Evolutionary conservation across 92 coral and sea anemone species (phyloP).

Genomic region (Umimayanthus kanabou): DNA sequence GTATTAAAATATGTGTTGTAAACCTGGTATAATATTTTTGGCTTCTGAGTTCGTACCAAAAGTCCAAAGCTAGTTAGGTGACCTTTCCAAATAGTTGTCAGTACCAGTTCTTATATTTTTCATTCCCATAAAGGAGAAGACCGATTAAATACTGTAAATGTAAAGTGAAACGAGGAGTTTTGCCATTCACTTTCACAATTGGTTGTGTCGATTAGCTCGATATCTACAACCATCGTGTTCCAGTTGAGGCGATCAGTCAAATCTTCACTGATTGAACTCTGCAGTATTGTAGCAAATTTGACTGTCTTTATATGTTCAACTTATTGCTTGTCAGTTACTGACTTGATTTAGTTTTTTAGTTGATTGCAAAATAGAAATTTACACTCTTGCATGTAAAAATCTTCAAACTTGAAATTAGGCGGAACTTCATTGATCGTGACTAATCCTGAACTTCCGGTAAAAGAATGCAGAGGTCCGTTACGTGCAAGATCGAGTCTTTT

Average conservation of each 20-base stretch:
- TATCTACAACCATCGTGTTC: background rate
- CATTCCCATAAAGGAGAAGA: background rate
- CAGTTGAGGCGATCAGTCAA: no score
- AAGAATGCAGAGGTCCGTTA: background rate
- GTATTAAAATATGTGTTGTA: background rate
- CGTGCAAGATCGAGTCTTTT: background rate
- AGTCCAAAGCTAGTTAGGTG: background rate
- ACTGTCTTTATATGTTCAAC: background rate
- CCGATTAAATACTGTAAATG: background rate
- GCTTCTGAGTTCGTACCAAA: background rate
- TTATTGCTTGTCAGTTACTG: background rate
- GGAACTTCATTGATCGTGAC: slow-evolving; percentile 25
- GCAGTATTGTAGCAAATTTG: background rate
- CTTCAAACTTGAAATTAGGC: background rate
- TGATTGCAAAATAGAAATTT: background rate
- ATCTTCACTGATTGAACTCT: background rate
- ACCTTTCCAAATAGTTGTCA: background rate
- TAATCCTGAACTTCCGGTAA: slow-evolving; percentile 23
- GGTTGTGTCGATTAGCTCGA: background rate
- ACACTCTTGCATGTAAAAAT: background rate
- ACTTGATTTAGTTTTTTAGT: background rate
- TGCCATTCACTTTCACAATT: slow-evolving; percentile 3
- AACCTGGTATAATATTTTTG: background rate
- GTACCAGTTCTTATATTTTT: background rate
- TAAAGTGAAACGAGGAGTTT: background rate